A percentile compares a stretch with the other conserved stretches of the same genome.
Evolutionary conservation across 1,140 invertebrate genomes (phyloP).

Genomic region (Meloidogyne exigua): DNA sequence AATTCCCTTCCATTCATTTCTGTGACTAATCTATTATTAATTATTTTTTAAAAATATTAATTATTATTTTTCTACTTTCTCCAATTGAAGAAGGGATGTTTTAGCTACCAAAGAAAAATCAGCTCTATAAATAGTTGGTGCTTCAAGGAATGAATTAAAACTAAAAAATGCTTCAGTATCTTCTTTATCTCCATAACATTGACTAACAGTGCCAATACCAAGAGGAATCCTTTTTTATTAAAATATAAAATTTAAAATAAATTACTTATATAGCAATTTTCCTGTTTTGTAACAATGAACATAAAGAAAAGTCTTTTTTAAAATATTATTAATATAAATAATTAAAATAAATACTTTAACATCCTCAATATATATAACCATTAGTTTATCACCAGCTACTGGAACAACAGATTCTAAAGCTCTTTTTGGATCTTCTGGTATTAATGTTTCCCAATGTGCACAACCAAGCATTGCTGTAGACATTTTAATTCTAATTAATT

Average conservation of each 20-base stretch:
- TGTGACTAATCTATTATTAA: slow-evolving; percentile 21
- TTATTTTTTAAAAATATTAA: slow-evolving; percentile 60
- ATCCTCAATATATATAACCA: slow-evolving; percentile 86
- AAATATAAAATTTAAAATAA: background rate
- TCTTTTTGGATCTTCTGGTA: slow-evolving; percentile 80
- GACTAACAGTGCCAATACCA: slow-evolving; percentile 80
- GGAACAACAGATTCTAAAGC: slow-evolving; percentile 83
- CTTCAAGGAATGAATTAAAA: slow-evolving; percentile 88
- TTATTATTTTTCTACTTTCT: slow-evolving; percentile 69
- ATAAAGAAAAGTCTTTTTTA: slow-evolving; percentile 77
- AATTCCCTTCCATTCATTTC: slow-evolving; percentile 79
- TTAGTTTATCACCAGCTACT: slow-evolving; percentile 81
- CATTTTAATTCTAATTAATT: slow-evolving; percentile 84
- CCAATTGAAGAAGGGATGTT: slow-evolving; percentile 64
- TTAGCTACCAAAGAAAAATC: slow-evolving; percentile 74
- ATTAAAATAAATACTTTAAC: slow-evolving; percentile 74
- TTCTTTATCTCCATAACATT: slow-evolving; percentile 80
- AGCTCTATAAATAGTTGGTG: slow-evolving; percentile 83
- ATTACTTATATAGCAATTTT: slow-evolving; percentile 65
- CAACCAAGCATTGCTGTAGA: slow-evolving; percentile 68
- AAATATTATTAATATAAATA: slow-evolving; percentile 37
- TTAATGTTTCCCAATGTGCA: slow-evolving; percentile 78
- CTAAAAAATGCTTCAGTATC: slow-evolving; percentile 87
- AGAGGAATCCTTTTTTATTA: slow-evolving; percentile 64
- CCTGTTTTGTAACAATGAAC: slow-evolving; percentile 77